phyloP scores from a whole-genome alignment of 2,888 invertebrate species.

The Quadroppia sp. region DNA sequence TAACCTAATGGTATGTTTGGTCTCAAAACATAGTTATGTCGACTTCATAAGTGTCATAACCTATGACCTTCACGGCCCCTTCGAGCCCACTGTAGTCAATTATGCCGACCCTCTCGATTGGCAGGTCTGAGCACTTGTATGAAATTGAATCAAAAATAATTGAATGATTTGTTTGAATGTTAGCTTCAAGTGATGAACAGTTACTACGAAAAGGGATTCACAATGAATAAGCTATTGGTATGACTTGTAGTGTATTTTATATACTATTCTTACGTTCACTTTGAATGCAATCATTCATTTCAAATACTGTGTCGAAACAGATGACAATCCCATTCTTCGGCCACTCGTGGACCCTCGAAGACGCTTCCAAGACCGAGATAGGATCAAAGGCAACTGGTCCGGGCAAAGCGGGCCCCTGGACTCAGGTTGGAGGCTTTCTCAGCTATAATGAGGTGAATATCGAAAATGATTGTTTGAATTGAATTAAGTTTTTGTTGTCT shows the following conservation, averaged over 20 bases:
- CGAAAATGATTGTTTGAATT: neutral
- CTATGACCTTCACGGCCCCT: constrained; percentile 7
- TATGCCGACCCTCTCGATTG: neutral
- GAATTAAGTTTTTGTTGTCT: too few species aligned
- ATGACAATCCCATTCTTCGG: constrained; percentile 31
- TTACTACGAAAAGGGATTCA: neutral
- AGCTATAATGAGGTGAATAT: constrained; percentile 33
- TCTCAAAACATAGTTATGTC: neutral
- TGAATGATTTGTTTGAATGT: too few species aligned
- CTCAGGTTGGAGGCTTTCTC: constrained; percentile 1
- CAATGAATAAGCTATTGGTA: neutral
- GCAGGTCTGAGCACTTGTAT: neutral
- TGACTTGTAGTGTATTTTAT: too few species aligned
- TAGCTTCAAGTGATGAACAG: neutral
- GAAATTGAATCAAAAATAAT: too few species aligned
- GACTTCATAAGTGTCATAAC: constrained; percentile 32
- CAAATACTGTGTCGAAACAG: neutral
- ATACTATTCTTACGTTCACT: too few species aligned
- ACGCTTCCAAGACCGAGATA: neutral
- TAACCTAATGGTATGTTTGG: neutral
- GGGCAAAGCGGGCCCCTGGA: constrained; percentile 6
- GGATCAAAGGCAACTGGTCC: neutral
- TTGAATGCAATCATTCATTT: too few species aligned
- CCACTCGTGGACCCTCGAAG: constrained; percentile 7
- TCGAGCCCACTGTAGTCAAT: neutral